Evolutionary conservation across 2,797 vertebrate genomes (phyloP).

Genomic region (Pseudochirops cupreus): DNA sequence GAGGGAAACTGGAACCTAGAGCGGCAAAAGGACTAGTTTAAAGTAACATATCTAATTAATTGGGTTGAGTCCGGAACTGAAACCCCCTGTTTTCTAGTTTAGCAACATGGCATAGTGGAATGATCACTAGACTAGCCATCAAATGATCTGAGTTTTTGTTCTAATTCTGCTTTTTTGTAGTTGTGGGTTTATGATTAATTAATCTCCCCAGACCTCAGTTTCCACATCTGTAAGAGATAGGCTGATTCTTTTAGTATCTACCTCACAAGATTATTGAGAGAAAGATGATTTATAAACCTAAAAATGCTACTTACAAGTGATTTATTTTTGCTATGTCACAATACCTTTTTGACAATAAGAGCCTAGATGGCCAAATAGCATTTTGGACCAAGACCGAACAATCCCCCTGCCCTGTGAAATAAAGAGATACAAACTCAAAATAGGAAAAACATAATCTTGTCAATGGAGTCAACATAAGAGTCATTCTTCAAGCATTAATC

Average conservation of each 20-base stretch:
- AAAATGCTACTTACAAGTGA: background rate
- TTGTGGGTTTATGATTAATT: background rate
- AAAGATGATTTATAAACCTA: background rate
- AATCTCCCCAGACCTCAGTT: background rate
- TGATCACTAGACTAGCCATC: background rate
- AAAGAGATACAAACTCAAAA: background rate
- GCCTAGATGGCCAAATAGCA: background rate
- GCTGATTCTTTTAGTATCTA: background rate
- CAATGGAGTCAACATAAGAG: background rate
- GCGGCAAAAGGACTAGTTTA: background rate
- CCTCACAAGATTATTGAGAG: background rate
- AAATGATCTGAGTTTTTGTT: background rate
- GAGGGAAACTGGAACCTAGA: background rate
- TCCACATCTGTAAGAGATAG: background rate
- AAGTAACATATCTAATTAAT: background rate
- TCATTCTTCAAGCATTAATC: background rate
- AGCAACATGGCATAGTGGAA: background rate
- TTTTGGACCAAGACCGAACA: background rate
- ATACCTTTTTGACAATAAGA: background rate
- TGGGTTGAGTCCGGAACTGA: background rate
- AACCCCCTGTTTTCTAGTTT: background rate
- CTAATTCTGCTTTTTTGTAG: background rate
- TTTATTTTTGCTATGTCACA: background rate
- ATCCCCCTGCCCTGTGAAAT: background rate
- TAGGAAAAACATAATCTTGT: background rate